phyloP scores from a whole-genome alignment of 2,113 vertebrate species.

The Callithrix jacchus region DNA sequence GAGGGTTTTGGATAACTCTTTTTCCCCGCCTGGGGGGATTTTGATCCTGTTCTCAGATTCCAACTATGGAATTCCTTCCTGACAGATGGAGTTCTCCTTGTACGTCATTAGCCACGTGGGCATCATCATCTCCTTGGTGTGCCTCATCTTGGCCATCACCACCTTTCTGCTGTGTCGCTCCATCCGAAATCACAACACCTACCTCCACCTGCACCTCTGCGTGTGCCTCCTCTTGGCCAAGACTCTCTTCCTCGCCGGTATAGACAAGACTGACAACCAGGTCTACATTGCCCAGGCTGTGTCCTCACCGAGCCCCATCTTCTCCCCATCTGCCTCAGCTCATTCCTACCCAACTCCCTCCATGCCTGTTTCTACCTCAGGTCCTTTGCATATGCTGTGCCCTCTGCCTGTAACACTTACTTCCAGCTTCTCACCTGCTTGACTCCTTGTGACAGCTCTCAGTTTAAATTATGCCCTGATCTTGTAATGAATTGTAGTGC shows the following conservation, averaged over 20 bases:
- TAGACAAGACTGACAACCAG: slow-evolving; percentile 51
- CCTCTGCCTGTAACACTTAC: background rate
- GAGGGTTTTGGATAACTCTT: background rate
- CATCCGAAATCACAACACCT: slow-evolving; percentile 74
- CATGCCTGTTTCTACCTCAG: background rate
- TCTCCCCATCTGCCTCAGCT: background rate
- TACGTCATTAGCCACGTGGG: slow-evolving; percentile 60
- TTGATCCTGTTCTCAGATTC: background rate
- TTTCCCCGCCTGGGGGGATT: background rate
- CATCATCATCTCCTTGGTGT: slow-evolving; percentile 70
- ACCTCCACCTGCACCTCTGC: slow-evolving; percentile 78
- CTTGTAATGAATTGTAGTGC: too few species aligned
- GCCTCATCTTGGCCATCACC: slow-evolving; percentile 70
- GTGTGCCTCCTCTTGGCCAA: slow-evolving; percentile 82
- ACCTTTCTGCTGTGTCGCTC: slow-evolving; percentile 78
- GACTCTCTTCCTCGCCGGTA: slow-evolving; percentile 70
- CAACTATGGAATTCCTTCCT: background rate
- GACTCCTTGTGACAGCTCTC: background rate
- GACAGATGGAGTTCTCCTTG: slow-evolving; percentile 57
- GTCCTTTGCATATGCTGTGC: background rate
- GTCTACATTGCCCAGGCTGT: background rate
- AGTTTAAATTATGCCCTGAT: background rate
- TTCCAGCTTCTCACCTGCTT: background rate
- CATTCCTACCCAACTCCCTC: too few species aligned
- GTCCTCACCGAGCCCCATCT: too few species aligned